These are phyloP conservation scores for Sericinus montela DNA, from an alignment of 2,888 invertebrate genomes.

Conservation along the genomic window DNA sequence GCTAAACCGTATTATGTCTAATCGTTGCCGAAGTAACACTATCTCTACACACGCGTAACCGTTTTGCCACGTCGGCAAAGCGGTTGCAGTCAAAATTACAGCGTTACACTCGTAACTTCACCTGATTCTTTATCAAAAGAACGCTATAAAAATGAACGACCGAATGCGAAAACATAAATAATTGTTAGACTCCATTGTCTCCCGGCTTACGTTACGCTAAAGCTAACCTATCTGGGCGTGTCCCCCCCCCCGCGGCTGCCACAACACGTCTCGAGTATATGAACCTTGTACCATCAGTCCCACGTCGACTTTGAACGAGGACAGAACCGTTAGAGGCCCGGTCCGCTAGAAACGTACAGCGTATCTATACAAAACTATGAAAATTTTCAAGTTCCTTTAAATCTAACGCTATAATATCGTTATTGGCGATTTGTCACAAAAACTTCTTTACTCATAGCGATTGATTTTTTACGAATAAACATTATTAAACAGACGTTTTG, in stretches of 20 bases:
- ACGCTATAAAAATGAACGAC: too few relatives aligned
- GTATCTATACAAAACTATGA: neutral
- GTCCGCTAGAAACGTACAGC: neutral
- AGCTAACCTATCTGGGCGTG: constrained; percentile 1
- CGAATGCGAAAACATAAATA: neutral
- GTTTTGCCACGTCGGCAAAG: too few relatives aligned
- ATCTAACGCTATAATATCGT: neutral
- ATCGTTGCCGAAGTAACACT: neutral
- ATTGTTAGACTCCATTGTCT: neutral
- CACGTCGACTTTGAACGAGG: too few relatives aligned
- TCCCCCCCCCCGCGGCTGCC: neutral
- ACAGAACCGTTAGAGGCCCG: too few relatives aligned
- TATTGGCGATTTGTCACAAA: neutral
- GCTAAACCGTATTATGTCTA: neutral
- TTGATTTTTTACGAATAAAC: too few relatives aligned
- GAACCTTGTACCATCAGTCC: neutral
- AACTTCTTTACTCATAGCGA: too few relatives aligned
- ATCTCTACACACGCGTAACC: too few relatives aligned
- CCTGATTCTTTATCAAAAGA: too few relatives aligned
- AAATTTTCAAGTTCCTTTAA: neutral
- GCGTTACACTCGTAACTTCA: too few relatives aligned
- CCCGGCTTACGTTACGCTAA: neutral
- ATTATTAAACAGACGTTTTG: too few relatives aligned
- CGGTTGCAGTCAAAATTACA: too few relatives aligned
- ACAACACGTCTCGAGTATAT: neutral